Evolutionary conservation across 1,140 invertebrate genomes (phyloP).

Genomic region (Belonocnema kinseyi): DNA sequence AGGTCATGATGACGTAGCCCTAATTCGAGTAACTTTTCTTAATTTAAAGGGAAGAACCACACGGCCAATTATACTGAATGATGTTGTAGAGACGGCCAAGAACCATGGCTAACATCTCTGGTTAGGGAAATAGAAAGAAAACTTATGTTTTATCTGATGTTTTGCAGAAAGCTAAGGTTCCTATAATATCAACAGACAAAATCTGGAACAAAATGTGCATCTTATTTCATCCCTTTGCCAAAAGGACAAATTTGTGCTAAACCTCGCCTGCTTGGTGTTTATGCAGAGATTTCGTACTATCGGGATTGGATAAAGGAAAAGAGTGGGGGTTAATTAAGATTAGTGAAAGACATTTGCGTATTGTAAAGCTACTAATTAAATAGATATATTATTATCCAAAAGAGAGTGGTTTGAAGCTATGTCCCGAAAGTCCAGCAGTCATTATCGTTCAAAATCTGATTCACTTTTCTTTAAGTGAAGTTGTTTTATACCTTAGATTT

Average conservation of each 20-base stretch:
- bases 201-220: conserved; percentile 5
- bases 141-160: neutral
- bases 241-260: conserved; percentile 38
- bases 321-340: conserved; percentile 13
- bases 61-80: neutral
- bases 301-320: too few relatives aligned
- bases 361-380: neutral
- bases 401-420: too few relatives aligned
- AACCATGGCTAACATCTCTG: neutral
- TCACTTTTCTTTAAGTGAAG: too few relatives aligned
- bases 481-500: too few relatives aligned
- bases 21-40: neutral
- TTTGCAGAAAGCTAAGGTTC: conserved; percentile 24
- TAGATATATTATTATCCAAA: too few relatives aligned
- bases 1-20: neutral
- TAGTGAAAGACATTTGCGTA: neutral
- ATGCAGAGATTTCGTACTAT: too few relatives aligned
- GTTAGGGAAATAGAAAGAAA: conserved; percentile 30
- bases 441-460: too few relatives aligned
- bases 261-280: conserved; percentile 32
- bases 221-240: neutral
- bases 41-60: neutral
- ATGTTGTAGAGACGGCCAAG: neutral
- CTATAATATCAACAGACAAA: too few relatives aligned
- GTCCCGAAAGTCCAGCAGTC: too few relatives aligned